A percentile compares a stretch with the other conserved stretches of the same genome.
Evolutionary conservation across 2,888 invertebrate species (phyloP).

Genomic region (Holacanthella duospinosa): DNA sequence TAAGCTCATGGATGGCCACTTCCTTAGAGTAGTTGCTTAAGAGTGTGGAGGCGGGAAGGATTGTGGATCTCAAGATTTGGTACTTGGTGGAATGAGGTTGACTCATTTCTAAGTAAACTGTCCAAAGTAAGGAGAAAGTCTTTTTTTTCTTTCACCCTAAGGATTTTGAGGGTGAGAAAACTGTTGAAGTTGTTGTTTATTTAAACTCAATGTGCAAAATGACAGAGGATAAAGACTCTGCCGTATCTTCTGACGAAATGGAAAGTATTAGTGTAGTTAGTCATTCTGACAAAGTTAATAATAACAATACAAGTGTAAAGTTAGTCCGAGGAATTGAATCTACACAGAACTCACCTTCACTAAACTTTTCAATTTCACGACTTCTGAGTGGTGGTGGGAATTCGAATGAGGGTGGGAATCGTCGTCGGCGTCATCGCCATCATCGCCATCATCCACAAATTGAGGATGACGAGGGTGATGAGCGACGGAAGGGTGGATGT

Average conservation of each 20-base stretch:
- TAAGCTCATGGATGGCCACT: neutral
- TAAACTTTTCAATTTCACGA: slow-evolving; percentile 38
- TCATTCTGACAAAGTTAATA: neutral
- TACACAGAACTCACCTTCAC: slow-evolving; percentile 29
- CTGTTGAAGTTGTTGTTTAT: too few relatives aligned
- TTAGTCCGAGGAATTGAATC: slow-evolving; percentile 12
- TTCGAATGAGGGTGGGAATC: neutral
- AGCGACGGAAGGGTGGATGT: slow-evolving; percentile 17
- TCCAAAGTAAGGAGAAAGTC: too few relatives aligned
- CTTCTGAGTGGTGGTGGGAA: slow-evolving; percentile 32
- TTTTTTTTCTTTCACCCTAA: too few relatives aligned
- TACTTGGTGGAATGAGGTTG: too few relatives aligned
- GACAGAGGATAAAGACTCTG: slow-evolving; percentile 32
- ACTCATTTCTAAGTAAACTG: too few relatives aligned
- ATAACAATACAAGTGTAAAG: slow-evolving; percentile 15
- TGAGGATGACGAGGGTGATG: slow-evolving; percentile 17
- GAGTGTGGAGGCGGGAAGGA: too few relatives aligned
- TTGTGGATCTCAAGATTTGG: too few relatives aligned
- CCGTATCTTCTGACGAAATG: slow-evolving; percentile 19
- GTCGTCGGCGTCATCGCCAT: slow-evolving; percentile 22
- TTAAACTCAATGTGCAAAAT: slow-evolving; percentile 36
- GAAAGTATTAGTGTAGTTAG: neutral
- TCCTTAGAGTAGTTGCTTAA: too few relatives aligned
- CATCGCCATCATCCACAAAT: slow-evolving; percentile 17
- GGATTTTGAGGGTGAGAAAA: too few relatives aligned